These are phyloP conservation scores for Trichopoda pennipes DNA, from an alignment of 2,888 invertebrate species.

Conservation along the genomic window DNA sequence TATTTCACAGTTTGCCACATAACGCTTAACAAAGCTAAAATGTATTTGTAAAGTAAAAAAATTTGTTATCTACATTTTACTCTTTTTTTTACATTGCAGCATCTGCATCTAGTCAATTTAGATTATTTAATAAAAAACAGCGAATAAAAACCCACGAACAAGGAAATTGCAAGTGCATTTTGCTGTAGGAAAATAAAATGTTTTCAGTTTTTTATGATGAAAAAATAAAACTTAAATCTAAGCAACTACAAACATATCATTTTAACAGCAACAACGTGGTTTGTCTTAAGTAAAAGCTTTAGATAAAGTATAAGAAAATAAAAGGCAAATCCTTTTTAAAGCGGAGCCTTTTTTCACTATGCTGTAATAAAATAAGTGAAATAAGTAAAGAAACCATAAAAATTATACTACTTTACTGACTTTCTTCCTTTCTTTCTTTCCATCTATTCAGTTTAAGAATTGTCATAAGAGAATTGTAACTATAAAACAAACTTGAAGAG, in stretches of 20 bases:
- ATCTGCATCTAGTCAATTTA: too few relatives aligned
- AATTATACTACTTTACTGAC: not conserved
- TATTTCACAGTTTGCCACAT: too few relatives aligned
- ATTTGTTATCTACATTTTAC: not conserved
- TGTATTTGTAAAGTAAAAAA: conserved; percentile 9
- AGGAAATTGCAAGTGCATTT: conserved; percentile 57
- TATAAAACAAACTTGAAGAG: not conserved
- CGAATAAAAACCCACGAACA: conserved; percentile 11
- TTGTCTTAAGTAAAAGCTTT: conserved; percentile 3
- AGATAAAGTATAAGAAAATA: not conserved
- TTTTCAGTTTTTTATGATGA: conserved; percentile 33
- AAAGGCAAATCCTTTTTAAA: conserved; percentile 7
- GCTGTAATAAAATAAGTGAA: conserved; percentile 26
- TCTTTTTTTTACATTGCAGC: too few relatives aligned
- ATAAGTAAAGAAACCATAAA: not conserved
- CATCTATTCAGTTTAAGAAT: conserved; percentile 1
- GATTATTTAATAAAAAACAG: conserved; percentile 8
- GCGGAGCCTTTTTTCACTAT: not conserved
- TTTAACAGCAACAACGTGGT: not conserved
- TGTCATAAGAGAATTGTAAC: conserved; percentile 29
- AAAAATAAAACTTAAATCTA: conserved; percentile 15
- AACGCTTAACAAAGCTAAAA: too few relatives aligned
- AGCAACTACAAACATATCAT: conserved; percentile 6
- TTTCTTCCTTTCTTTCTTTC: not conserved
- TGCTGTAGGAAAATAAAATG: conserved; percentile 36